These are phyloP conservation scores for Melitaea athalia DNA, from an alignment of 2,888 invertebrate genomes.

Conservation along the genomic window DNA sequence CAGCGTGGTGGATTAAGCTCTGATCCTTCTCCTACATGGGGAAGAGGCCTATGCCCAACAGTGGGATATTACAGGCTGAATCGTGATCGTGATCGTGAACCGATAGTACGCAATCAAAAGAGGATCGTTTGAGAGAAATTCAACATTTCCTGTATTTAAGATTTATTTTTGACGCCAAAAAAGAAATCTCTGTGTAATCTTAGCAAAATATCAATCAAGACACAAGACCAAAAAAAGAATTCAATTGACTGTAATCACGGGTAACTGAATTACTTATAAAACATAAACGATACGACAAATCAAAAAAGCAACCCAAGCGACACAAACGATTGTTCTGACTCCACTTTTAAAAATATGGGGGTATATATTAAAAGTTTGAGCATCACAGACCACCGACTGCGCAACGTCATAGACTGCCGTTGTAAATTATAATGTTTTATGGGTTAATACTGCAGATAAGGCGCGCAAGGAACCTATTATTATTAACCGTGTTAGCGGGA, in stretches of 20 bases:
- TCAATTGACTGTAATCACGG: not conserved
- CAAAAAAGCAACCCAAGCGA: conserved; percentile 22
- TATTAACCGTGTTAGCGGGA: conserved; percentile 75
- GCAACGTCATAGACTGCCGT: conserved; percentile 71
- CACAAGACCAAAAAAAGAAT: not conserved
- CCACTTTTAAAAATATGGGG: conserved; percentile 28
- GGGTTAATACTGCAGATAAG: conserved; percentile 82
- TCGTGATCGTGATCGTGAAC: too few species aligned
- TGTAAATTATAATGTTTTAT: conserved; percentile 83
- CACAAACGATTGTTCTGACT: conserved; percentile 24
- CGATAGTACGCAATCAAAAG: too few species aligned
- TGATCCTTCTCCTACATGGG: too few species aligned
- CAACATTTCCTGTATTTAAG: too few species aligned
- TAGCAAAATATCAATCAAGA: not conserved
- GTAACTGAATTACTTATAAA: not conserved
- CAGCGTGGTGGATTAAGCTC: too few species aligned
- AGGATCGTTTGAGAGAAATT: too few species aligned
- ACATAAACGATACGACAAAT: conserved; percentile 26
- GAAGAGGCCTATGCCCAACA: too few species aligned
- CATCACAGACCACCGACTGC: conserved; percentile 51
- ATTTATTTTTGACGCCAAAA: too few species aligned
- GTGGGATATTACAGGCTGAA: too few species aligned
- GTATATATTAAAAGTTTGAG: conserved; percentile 54
- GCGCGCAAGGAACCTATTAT: conserved; percentile 78
- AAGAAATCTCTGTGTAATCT: too few species aligned